Evolutionary conservation across 2,797 vertebrate species (phyloP).

Genomic region (Sparidentex hasta): DNA sequence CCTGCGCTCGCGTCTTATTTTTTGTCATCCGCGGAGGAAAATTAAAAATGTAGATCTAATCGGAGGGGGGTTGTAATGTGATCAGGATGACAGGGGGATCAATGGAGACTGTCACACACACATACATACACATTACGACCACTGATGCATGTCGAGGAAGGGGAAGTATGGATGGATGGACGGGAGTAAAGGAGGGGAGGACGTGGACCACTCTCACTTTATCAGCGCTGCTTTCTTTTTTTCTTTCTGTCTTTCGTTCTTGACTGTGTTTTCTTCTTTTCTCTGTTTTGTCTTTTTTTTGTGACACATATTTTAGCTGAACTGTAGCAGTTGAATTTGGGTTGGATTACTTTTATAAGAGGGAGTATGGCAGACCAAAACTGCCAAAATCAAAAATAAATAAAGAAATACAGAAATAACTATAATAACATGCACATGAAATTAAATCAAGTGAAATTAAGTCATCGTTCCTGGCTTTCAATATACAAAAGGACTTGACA

Average conservation of each 20-base stretch:
- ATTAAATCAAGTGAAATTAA: too few species aligned
- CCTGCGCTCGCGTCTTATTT: conserved; percentile 58
- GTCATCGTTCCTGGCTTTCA: too few species aligned
- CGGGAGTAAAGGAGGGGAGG: conserved; percentile 3
- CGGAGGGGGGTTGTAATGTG: conserved; percentile 89
- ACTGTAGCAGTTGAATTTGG: not conserved
- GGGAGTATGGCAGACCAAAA: too few species aligned
- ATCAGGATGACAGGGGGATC: conserved; percentile 93
- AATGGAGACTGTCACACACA: conserved; percentile 83
- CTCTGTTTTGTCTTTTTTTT: not conserved
- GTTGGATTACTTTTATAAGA: too few species aligned
- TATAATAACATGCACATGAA: too few species aligned
- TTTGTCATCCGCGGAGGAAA: conserved; percentile 87
- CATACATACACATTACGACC: conserved; percentile 61
- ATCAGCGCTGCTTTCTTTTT: not conserved
- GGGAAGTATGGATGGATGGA: conserved; percentile 67
- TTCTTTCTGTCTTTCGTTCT: not conserved
- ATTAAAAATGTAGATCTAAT: conserved; percentile 99
- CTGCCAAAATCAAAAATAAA: too few species aligned
- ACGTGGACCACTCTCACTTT: conserved; percentile 57
- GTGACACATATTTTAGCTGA: not conserved
- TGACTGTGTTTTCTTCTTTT: not conserved
- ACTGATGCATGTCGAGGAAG: conserved; percentile 71
- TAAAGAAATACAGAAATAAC: too few species aligned
- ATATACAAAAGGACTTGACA: too few species aligned